These are phyloP conservation scores for Agapostemon virescens DNA, from an alignment of 2,888 invertebrate species.

Conservation along the genomic window DNA sequence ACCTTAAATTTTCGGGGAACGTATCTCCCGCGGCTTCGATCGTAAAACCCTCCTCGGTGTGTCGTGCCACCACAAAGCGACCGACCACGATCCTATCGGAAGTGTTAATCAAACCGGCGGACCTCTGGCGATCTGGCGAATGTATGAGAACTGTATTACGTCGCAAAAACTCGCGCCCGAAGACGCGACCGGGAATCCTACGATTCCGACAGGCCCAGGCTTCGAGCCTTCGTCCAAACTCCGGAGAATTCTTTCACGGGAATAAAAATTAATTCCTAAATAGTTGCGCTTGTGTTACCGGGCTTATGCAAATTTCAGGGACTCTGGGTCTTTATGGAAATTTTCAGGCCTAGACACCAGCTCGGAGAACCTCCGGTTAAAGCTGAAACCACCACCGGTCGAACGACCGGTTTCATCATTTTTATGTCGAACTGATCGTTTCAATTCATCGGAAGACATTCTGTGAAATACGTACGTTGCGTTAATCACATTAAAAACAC, in stretches of 20 bases:
- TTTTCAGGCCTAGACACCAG: background rate
- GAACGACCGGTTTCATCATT: too few species aligned
- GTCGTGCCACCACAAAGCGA: slow-evolving; percentile 50
- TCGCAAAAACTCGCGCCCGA: slow-evolving; percentile 14
- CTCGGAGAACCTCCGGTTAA: background rate
- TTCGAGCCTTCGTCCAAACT: background rate
- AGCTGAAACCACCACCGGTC: too few species aligned
- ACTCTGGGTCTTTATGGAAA: background rate
- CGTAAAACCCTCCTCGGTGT: slow-evolving; percentile 58
- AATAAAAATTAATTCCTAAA: background rate
- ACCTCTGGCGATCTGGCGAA: slow-evolving; percentile 30
- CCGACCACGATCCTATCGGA: slow-evolving; percentile 22
- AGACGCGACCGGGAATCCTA: background rate
- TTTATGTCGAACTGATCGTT: too few species aligned
- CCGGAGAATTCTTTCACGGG: background rate
- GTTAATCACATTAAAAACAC: too few species aligned
- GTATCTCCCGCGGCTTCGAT: slow-evolving; percentile 56
- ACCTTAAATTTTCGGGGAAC: slow-evolving; percentile 61
- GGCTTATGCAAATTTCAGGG: background rate
- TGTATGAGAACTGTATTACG: slow-evolving; percentile 27
- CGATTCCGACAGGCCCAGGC: background rate
- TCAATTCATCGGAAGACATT: too few species aligned
- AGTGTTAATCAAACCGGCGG: slow-evolving; percentile 43
- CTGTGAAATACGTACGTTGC: too few species aligned
- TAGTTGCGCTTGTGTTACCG: background rate